phyloP scores from a whole-genome alignment of 2,888 invertebrate species.

The Ochlodes sylvanus region DNA sequence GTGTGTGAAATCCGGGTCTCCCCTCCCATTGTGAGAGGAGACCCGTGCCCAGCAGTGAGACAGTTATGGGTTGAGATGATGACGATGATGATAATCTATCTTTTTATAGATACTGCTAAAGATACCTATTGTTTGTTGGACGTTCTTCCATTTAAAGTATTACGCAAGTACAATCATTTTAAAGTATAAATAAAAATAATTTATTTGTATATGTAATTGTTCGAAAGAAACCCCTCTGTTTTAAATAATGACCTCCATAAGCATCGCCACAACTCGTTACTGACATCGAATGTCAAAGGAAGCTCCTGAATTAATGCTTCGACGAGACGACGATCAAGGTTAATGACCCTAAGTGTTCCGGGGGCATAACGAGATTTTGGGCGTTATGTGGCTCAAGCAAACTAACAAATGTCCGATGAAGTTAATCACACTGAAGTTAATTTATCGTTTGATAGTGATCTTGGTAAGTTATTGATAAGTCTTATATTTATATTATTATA shows the following conservation, averaged over 20 bases:
- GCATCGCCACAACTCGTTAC: not conserved
- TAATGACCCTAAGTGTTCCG: conserved; percentile 8
- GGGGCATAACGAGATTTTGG: conserved; percentile 7
- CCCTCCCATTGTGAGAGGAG: too few relatives aligned
- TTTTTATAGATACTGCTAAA: too few relatives aligned
- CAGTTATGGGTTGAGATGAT: too few relatives aligned
- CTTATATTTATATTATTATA: too few relatives aligned
- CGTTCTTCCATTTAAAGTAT: too few relatives aligned
- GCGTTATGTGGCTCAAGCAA: not conserved
- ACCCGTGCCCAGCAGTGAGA: too few relatives aligned
- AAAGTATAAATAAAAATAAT: too few relatives aligned
- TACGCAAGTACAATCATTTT: too few relatives aligned
- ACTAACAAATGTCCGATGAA: not conserved
- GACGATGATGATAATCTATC: too few relatives aligned
- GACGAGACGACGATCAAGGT: not conserved
- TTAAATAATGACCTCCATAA: not conserved
- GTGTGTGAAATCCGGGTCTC: too few relatives aligned
- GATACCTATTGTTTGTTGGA: too few relatives aligned
- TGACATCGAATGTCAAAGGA: not conserved
- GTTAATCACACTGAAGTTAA: not conserved
- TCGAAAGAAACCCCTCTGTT: not conserved
- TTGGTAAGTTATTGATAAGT: too few relatives aligned
- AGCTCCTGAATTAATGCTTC: not conserved
- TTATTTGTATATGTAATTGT: not conserved
- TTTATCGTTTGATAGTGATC: not conserved